phyloP scores from a whole-genome alignment of 2,797 vertebrate genomes.

The Ataeniobius toweri region DNA sequence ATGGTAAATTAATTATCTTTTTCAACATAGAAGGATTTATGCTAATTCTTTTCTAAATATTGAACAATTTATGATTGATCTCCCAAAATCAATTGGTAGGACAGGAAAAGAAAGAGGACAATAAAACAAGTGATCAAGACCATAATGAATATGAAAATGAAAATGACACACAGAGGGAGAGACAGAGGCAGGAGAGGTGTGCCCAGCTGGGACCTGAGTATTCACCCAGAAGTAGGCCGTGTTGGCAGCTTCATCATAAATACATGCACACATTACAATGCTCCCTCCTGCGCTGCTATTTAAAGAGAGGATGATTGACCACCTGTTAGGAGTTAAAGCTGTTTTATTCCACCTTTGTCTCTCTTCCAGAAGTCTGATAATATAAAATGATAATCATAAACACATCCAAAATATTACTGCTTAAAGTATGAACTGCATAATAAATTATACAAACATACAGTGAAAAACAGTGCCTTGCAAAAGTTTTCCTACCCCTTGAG shows the following conservation, averaged over 20 bases:
- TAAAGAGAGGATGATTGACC: constrained; percentile 55
- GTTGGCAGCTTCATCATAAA: constrained; percentile 63
- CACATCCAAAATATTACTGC: not conserved
- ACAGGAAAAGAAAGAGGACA: constrained; percentile 5
- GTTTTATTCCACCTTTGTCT: constrained; percentile 31
- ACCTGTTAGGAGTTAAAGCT: constrained; percentile 53
- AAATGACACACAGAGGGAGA: constrained; percentile 8
- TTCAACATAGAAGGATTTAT: not conserved
- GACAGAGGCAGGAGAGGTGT: not conserved
- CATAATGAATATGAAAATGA: constrained; percentile 4
- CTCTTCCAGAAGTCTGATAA: constrained; percentile 9
- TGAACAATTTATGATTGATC: not conserved
- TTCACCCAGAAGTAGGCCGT: constrained; percentile 65
- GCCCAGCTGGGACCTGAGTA: constrained; percentile 39
- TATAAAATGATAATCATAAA: constrained; percentile 18
- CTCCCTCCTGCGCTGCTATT: constrained; percentile 50
- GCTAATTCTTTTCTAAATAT: not conserved
- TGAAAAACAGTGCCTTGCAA: not conserved
- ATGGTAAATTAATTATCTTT: not conserved
- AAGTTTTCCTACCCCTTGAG: not conserved
- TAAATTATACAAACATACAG: not conserved
- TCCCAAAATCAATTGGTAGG: not conserved
- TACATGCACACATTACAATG: constrained; percentile 46
- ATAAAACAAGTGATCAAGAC: not conserved
- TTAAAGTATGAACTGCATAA: not conserved